Conservation (phyloP, 2,113 vertebrate genomes). For the Cariama cristata region DNA sequence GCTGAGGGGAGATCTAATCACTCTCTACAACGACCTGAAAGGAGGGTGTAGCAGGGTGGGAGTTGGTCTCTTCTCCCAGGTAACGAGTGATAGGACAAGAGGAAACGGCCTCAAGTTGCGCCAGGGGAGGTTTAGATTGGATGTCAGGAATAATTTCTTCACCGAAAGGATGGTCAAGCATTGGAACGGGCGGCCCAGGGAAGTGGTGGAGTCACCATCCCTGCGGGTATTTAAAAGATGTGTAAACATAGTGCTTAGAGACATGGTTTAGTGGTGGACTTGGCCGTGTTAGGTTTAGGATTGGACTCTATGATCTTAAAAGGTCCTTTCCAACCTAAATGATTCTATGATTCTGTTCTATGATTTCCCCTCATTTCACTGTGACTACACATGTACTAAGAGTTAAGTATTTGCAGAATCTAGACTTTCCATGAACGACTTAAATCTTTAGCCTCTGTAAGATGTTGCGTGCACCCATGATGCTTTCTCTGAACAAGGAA, state of each 20-base stretch:
- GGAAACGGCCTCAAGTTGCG: no score
- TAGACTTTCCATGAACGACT: neutral
- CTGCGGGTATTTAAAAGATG: neutral
- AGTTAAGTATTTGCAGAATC: neutral
- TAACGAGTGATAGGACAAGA: no score
- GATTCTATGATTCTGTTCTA: neutral
- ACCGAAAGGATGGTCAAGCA: neutral
- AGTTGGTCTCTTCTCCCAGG: no score
- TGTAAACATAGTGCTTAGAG: neutral
- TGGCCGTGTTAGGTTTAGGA: neutral
- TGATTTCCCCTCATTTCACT: neutral
- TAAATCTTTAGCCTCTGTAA: neutral
- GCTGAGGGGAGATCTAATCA: no score
- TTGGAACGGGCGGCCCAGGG: neutral
- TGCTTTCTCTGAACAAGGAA: neutral
- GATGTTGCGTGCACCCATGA: neutral
- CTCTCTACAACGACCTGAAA: no score
- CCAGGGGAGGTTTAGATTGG: neutral
- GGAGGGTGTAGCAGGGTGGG: no score
- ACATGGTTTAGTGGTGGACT: neutral
- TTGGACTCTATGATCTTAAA: neutral
- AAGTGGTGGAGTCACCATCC: rapidly evolving
- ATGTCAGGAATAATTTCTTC: neutral
- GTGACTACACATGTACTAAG: rapidly evolving
- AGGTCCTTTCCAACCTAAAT: neutral